Base-by-base conservation (phyloP, 1,140 invertebrate genomes). In the Portunus trituberculatus region DNA sequence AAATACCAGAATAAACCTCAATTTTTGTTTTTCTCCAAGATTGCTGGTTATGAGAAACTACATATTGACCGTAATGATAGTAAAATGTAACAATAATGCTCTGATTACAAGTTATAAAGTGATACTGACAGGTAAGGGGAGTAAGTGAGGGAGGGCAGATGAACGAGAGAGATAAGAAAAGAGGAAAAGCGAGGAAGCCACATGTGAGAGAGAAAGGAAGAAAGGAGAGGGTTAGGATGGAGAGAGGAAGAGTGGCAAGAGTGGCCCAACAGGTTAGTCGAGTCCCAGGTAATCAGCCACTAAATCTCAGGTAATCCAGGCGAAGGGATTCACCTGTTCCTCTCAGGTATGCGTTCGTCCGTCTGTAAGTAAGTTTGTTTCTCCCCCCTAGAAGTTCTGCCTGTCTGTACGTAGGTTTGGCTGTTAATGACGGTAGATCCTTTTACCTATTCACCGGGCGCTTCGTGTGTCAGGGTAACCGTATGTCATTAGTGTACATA, bases 291-390 rank as follows among this genome's bases (percentile, higher is more conserved):
- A 76, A 76, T n/a, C 67, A 76, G 67, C 67, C 67, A 76, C 67
- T 76, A n/a, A 76, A 76, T 76, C 67, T 76, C 67, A 25, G 67
- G 67, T 76, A 76, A 76, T 76, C 67, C 67, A 76, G 67, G 25
- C n/a, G 67, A 76, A 59, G 67, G 67, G 67, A 76, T n/a, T 76
- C 67, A 76, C 67, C 67, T n/a, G 52, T 59, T 59, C 52, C 39
- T 59, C 52, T 20, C 12, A 2, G 52, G 52, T 59, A 59, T 59
- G 39, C 39, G 39, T 39, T 39, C 39, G 39, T 39, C 39, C 39
- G 39, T 39, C 39, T 39, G 39, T 39, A 6, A 39, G 39, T 39
- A 39, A 39, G 39, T 39, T 6, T 39, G 39, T 39, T 39, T 39
- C 39, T 39, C 39, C 39, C 39, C 6, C 1, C 52, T 7, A 52